Conservation (phyloP, 2,113 vertebrate species). For the Eolophus roseicapilla region DNA sequence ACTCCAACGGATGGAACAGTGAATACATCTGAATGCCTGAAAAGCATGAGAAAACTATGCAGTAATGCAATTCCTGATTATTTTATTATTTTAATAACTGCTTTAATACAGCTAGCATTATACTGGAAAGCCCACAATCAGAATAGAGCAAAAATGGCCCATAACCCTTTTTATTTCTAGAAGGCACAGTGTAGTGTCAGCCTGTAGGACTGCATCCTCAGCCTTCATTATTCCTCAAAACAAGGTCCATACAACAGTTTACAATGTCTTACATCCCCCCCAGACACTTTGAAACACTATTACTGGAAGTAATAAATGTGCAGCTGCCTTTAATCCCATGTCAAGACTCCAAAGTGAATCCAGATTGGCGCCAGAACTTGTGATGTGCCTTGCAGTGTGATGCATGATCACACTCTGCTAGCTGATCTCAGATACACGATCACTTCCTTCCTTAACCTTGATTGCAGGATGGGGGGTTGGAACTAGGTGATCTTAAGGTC, state of each 20-base stretch:
- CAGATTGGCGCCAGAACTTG: background rate
- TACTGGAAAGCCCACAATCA: background rate
- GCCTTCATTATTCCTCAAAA: background rate
- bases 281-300: background rate
- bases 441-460: background rate
- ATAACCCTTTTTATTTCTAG: background rate
- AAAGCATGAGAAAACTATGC: background rate
- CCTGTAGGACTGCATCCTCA: background rate
- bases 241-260: background rate
- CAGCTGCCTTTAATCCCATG: background rate
- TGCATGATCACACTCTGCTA: background rate
- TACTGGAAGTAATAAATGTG: background rate
- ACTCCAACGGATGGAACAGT: background rate
- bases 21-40: background rate
- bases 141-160: background rate
- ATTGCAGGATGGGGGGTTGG: background rate
- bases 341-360: background rate
- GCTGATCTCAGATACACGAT: background rate
- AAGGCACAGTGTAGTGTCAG: background rate
- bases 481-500: too few species aligned
- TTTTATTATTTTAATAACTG: background rate
- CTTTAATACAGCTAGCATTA: background rate
- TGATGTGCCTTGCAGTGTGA: background rate
- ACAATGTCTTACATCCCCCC: background rate
- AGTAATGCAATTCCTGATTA: background rate